Percentiles rank a stretch among this genome's conserved stretches.
Evolutionary conservation across 2,797 vertebrate genomes (phyloP).

Genomic region (Falco cherrug): DNA sequence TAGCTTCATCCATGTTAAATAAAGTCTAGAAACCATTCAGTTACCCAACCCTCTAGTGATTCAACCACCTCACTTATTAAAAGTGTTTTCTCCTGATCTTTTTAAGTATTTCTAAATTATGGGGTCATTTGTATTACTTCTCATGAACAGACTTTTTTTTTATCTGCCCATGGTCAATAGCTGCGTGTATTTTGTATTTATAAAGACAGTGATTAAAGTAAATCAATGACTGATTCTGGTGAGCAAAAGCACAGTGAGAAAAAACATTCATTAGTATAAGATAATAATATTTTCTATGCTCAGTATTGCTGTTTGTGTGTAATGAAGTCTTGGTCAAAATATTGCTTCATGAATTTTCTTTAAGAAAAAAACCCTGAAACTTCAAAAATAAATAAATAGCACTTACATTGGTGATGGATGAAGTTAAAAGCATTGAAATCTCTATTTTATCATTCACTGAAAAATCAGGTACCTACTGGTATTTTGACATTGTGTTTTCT

Average conservation of each 20-base stretch:
- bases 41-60: not conserved
- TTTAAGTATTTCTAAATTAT: slow-evolving; percentile 2
- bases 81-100: not conserved
- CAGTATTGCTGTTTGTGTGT: not conserved
- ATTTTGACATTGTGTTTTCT: not conserved
- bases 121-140: not conserved
- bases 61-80: not conserved
- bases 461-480: not conserved
- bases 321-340: not conserved
- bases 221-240: not conserved
- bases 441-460: not conserved
- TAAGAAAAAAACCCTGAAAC: not conserved
- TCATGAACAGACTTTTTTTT: not conserved
- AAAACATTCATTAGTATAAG: not conserved
- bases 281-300: not conserved
- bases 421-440: not conserved
- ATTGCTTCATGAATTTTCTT: not conserved
- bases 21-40: not conserved
- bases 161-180: not conserved
- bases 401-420: not conserved
- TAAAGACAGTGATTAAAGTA: not conserved
- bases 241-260: not conserved
- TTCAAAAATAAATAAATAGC: not conserved
- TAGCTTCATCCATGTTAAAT: slow-evolving; percentile 12
- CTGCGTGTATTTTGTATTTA: not conserved